Base-by-base conservation (phyloP, 2,113 vertebrate genomes). In the Otis tarda region DNA sequence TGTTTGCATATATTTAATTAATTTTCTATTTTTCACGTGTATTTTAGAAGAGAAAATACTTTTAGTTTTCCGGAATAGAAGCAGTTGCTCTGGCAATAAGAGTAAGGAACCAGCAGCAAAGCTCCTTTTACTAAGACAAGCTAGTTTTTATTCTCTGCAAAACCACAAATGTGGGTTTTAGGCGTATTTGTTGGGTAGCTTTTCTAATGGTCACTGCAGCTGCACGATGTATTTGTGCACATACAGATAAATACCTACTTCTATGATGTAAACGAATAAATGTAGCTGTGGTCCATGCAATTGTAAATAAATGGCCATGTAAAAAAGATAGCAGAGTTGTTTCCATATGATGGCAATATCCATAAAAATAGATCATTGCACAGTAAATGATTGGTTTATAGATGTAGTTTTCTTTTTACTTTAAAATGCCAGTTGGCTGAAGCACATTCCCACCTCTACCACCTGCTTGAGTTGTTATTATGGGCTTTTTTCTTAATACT, bases 231-330 rank as follows among this genome's bases (percentile, higher is more conserved):
- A 49, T 94, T 93, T 93, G 89, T 91, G 67, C 94, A 93, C 89
- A 24, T 90, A 63, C 59, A 90, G 93, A 35, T 43, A 23, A 53
- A 31, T 35, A 63, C 88, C 49, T 88, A 30, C 27, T 15, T 55
- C 83, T 71, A 0, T 17, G 79, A 15, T 74, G 90, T 71, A 70
- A 95, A 93, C 91, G 94, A 96, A 90, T 50, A 90, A 96, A 65
- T 22, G 68, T 67, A 61, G 84, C 83, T 90, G 79, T 93, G 89
- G 79, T 75, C 93, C 45, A 13, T 74, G 87, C 93, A 97, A 97
- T 96, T 98, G 96, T 96, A 97, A 97, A 94, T 47, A 73, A 97
- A 94, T 94, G 95, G 85, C 85, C 57, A n/a, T 61, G 57, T 94
- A 80, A 78, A 96, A 92, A 86, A 70, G 52, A 47, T 49, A 75